phyloP scores from a whole-genome alignment of 2,888 invertebrate genomes.

The Napeogenes inachia region DNA sequence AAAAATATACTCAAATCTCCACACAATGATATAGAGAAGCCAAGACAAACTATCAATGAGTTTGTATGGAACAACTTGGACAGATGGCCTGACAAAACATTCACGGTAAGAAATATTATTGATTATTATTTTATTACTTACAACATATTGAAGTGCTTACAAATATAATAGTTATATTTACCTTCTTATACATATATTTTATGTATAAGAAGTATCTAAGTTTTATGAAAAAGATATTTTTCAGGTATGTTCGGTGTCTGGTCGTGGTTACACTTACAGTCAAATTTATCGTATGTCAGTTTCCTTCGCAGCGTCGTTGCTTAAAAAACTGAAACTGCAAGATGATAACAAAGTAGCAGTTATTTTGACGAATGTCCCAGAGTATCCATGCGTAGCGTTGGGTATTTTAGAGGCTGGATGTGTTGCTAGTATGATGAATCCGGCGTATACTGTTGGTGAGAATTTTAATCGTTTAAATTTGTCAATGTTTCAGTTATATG shows the following conservation, averaged over 20 bases:
- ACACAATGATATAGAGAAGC: constrained; percentile 62
- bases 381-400: constrained; percentile 80
- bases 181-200: not conserved
- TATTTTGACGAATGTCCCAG: constrained; percentile 86
- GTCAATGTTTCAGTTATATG: not conserved
- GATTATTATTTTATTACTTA: not conserved
- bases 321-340: constrained; percentile 79
- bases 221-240: constrained; percentile 25
- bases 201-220: too few relatives aligned
- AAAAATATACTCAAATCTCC: constrained; percentile 66
- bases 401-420: constrained; percentile 84
- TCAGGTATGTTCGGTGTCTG: constrained; percentile 85
- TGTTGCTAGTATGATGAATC: constrained; percentile 83
- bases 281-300: constrained; percentile 79
- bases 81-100: constrained; percentile 82
- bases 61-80: constrained; percentile 80
- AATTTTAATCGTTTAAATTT: constrained; percentile 13
- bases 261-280: constrained; percentile 83
- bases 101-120: constrained; percentile 74
- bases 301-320: constrained; percentile 81
- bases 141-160: too few relatives aligned
- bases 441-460: constrained; percentile 68
- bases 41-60: constrained; percentile 76
- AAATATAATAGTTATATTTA: too few relatives aligned
- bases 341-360: constrained; percentile 82